Base-by-base conservation (phyloP, 2,797 vertebrate genomes). In the Anguilla anguilla region DNA sequence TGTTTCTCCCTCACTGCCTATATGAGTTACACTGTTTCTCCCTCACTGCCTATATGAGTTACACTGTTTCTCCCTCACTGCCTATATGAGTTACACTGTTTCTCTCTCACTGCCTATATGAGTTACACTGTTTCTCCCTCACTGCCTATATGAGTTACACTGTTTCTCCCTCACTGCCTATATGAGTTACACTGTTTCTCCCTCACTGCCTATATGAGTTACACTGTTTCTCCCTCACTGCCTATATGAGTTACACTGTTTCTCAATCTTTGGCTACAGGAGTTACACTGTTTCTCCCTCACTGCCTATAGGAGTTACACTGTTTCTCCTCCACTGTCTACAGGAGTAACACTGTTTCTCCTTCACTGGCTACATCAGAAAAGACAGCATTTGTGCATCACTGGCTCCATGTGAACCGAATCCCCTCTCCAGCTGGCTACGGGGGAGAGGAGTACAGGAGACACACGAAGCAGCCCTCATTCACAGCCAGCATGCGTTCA, bases 61-160 rank as follows among this genome's bases (percentile, higher is more conserved):
- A 64, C 61, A 64, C 61, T 22, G 61, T n/a, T 25, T n/a, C 61
- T 64, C 3, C 39, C n/a, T n/a, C 72, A 74, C 2, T 74, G 31
- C 13, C n/a, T n/a, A n/a, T n/a, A n/a, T n/a, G n/a, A n/a, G n/a
- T n/a, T n/a, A 5, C 17, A 74, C 28, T 15, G 72, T 46, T 61
- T 46, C 35, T 85, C 61, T 64, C 31, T 72, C 85, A 85, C 25
- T 15, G 39, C n/a, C n/a, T n/a, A n/a, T n/a, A n/a, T n/a, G n/a
- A n/a, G n/a, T n/a, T n/a, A n/a, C n/a, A n/a, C n/a, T n/a, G n/a
- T n/a, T n/a, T n/a, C n/a, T n/a, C n/a, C n/a, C n/a, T n/a, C n/a
- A n/a, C n/a, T n/a, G n/a, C n/a, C n/a, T n/a, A n/a, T n/a, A n/a
- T n/a, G 2, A 67, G 25, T 22, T n/a, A 67, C 61, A 67, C 61